phyloP scores from a whole-genome alignment of 2,797 vertebrate genomes.

The Botia kubotai region DNA sequence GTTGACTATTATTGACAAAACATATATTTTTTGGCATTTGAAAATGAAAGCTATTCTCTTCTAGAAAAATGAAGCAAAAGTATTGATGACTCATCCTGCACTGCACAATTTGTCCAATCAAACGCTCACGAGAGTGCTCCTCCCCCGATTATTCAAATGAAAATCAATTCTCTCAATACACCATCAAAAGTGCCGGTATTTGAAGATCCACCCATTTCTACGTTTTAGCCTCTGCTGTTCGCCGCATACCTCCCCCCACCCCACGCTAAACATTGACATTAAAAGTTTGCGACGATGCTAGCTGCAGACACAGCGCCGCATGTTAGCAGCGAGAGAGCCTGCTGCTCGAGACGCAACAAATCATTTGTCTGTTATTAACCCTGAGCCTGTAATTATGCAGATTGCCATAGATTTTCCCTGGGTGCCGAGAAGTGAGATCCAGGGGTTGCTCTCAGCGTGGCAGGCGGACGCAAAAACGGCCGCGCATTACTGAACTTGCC shows the following conservation, averaged over 20 bases:
- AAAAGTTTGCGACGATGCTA: slow-evolving; percentile 62
- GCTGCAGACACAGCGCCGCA: slow-evolving; percentile 77
- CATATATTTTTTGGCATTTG: not conserved
- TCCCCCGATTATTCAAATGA: not conserved
- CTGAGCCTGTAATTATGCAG: slow-evolving; percentile 99
- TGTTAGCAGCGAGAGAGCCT: slow-evolving; percentile 79
- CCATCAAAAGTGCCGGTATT: slow-evolving; percentile 23
- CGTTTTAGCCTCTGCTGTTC: slow-evolving; percentile 10
- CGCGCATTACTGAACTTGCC: slow-evolving; percentile 97
- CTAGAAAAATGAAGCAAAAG: not conserved
- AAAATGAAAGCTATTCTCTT: not conserved
- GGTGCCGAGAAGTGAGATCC: slow-evolving; percentile 92
- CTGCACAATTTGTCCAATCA: not conserved
- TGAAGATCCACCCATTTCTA: not conserved
- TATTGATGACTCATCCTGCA: slow-evolving; percentile 1
- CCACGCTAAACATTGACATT: slow-evolving; percentile 27
- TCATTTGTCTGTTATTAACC: slow-evolving; percentile 99
- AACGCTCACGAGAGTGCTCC: not conserved
- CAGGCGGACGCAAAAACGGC: slow-evolving; percentile 90
- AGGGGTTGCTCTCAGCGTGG: slow-evolving; percentile 90
- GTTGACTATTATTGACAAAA: too few species aligned
- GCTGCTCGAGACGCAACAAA: slow-evolving; percentile 95
- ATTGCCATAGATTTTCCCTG: slow-evolving; percentile 98
- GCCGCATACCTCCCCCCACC: not conserved
- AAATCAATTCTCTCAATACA: not conserved